Evolutionary conservation across 1,140 invertebrate species (phyloP), one percentile per base, ranked within the genome.

Genomic region (Calliphora vicina): DNA sequence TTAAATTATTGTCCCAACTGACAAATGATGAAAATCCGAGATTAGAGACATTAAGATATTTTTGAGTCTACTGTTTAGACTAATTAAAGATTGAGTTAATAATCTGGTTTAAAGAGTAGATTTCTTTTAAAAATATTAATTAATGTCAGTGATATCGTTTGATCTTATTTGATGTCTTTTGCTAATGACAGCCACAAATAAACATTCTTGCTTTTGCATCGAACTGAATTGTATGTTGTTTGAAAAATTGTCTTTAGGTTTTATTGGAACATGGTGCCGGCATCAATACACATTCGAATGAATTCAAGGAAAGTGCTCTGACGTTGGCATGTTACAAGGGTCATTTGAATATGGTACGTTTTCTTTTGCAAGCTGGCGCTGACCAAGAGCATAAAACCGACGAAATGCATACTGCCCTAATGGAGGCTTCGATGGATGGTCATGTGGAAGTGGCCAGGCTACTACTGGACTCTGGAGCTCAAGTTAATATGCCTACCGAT

Each of bases 341-440:
- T 84, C 98, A 99, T 92, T 92, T 98, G 82, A 97, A 99, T 90
- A 99, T 99, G 97, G 98, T 99, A n/a, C 93, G 97, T 82, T 98
- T 98, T 90, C 93, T 99, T 83, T 91, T 99, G 80, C 97, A 97
- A 86, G 96, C 97, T 86, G 97, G 98, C 85, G 97, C 98, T 26
- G 97, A 98, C 91, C 95, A 98, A 92, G 97, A 99, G 92, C 97
- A 99, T 92, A 98, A 99, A 92, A 99, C 98, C 0, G 98, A 99
- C 91, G 99, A 99, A 92, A 99, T 99, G 98, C 98, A 99, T 91
- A 99, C 98, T 1, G 98, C 99, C 27, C 92, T 99, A 2, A 99
- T 99, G 98, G 99, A 99, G 92, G 98, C 99, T 26, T 99, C 97
- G 42, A 99, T 99, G 98, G 99, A 99, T 92, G 99, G 99, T 2